Base-by-base conservation (phyloP, 1,140 invertebrate species). In the Archivesica marissinica region DNA sequence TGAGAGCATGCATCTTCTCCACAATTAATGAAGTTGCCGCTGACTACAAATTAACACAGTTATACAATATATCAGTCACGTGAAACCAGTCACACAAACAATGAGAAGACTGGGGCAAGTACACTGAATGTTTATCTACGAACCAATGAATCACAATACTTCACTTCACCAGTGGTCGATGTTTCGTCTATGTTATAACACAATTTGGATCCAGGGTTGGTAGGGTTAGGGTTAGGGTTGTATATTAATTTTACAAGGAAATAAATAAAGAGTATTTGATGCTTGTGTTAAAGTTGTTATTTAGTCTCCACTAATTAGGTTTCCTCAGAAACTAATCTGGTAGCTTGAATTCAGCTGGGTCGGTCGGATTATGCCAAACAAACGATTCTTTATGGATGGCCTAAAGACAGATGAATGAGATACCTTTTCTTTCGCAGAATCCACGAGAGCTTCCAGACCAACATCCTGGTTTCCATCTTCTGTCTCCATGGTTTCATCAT, bases 351-450 rank as follows among this genome's bases (percentile, higher is more conserved):
- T n/a, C n/a, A n/a, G n/a, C n/a, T n/a, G n/a, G n/a, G n/a, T n/a
- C n/a, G n/a, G n/a, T n/a, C n/a, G n/a, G n/a, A n/a, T n/a, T n/a
- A n/a, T n/a, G n/a, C n/a, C n/a, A n/a, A n/a, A n/a, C n/a, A n/a
- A n/a, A n/a, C n/a, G n/a, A n/a, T n/a, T n/a, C n/a, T n/a, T n/a
- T n/a, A n/a, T n/a, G n/a, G n/a, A n/a, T n/a, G n/a, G n/a, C n/a
- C n/a, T n/a, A n/a, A n/a, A n/a, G n/a, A n/a, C n/a, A n/a, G n/a
- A n/a, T n/a, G n/a, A n/a, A n/a, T n/a, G n/a, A n/a, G n/a, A n/a
- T n/a, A n/a, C 64, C 17, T 95, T 92, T 77, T 94, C 93, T 76
- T 95, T 93, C n/a, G 94, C 94, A 38, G 95, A 94, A 64, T 92
- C 86, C 78, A 92, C 87, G 39, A 93, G 87, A 56, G 88, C 90